Evolutionary conservation across 1,140 invertebrate species (phyloP).

Genomic region (Cepaea nemoralis): DNA sequence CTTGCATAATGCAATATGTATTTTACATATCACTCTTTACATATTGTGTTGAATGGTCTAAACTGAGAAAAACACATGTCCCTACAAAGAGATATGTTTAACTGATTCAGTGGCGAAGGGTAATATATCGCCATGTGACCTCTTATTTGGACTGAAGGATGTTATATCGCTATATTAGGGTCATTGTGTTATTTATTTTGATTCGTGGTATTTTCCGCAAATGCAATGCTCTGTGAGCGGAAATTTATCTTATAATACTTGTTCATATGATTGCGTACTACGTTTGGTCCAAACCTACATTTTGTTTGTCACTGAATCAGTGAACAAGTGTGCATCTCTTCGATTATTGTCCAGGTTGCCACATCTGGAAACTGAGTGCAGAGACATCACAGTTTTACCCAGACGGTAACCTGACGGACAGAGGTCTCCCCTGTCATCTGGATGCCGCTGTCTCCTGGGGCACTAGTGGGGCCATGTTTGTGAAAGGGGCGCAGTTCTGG

Average conservation of each 20-base stretch:
- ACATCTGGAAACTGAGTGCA: background rate
- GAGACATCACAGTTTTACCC: background rate
- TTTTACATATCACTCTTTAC: too few relatives aligned
- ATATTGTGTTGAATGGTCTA: too few relatives aligned
- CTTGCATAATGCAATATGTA: too few relatives aligned
- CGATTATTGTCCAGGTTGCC: background rate
- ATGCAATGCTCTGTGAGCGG: background rate
- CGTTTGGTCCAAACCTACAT: background rate
- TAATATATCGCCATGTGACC: too few relatives aligned
- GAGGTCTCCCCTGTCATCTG: constrained; percentile 15
- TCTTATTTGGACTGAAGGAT: too few relatives aligned
- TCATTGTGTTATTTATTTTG: too few relatives aligned
- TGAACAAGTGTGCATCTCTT: too few relatives aligned
- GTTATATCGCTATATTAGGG: background rate
- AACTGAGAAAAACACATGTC: too few relatives aligned
- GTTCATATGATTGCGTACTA: background rate
- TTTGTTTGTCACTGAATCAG: background rate
- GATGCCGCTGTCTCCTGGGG: constrained; percentile 22
- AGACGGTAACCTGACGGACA: background rate
- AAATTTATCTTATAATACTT: background rate
- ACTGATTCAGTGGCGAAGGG: too few relatives aligned
- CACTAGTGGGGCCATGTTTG: background rate
- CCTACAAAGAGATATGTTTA: too few relatives aligned
- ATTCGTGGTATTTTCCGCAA: too few relatives aligned
- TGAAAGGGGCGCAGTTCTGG: constrained; percentile 29